Evolutionary conservation across 2,888 invertebrate species (phyloP).

Genomic region (Erynnis tages): DNA sequence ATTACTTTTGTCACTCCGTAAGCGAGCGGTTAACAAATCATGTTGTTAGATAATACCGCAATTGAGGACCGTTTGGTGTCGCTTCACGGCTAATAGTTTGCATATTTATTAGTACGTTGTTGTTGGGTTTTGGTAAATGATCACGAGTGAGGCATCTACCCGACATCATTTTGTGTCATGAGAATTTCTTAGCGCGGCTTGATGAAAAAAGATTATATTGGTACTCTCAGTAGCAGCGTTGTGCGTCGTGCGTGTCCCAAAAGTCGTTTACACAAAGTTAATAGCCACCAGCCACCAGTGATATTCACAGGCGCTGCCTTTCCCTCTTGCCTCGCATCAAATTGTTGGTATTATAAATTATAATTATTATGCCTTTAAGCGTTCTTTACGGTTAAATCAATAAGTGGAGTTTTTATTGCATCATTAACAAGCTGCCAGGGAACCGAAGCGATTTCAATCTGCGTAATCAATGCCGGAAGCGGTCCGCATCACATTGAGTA

Average conservation of each 20-base stretch:
- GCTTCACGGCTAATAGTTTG: constrained; percentile 68
- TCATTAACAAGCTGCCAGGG: constrained; percentile 72
- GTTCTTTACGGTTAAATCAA: constrained; percentile 74
- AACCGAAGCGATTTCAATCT: constrained; percentile 73
- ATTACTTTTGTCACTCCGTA: constrained; percentile 76
- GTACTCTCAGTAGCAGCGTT: no score
- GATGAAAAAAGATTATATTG: no score
- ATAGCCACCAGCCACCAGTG: neutral
- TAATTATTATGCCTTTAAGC: constrained; percentile 72
- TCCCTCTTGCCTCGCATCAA: constrained; percentile 50
- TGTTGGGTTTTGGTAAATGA: neutral
- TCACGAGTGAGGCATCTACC: neutral
- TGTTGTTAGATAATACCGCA: constrained; percentile 62
- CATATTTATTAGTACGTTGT: constrained; percentile 38
- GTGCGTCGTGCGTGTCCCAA: no score
- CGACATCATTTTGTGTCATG: neutral
- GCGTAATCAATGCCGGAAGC: constrained; percentile 69
- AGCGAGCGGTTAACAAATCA: constrained; percentile 72
- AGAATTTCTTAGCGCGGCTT: neutral
- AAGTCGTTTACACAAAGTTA: neutral
- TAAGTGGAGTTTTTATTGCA: constrained; percentile 78
- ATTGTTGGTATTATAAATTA: constrained; percentile 75
- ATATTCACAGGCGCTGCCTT: neutral
- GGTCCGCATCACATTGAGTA: constrained; percentile 49
- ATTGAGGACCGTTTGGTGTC: constrained; percentile 59